Evolutionary conservation across 2,113 vertebrate species (phyloP), one percentile per base, ranked within the genome.

Genomic region (Rissa tridactyla): DNA sequence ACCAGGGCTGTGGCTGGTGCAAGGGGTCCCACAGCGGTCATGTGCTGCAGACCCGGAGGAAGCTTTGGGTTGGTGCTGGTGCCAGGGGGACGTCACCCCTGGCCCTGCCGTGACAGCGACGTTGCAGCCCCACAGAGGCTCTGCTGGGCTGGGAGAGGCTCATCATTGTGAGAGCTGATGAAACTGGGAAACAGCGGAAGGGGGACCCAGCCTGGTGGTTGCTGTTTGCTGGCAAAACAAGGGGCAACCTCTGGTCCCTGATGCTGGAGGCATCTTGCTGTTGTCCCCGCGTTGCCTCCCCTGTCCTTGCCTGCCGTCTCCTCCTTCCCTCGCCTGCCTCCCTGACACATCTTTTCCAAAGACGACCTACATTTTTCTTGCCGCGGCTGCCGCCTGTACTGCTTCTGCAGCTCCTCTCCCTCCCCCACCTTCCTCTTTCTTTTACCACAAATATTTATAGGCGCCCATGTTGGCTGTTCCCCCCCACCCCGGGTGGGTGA

Each of bases 341-440:
- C 54, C 92, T 96, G 95, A 96, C 90, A 90, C 84, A 85, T 88
- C 92, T 96, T 90, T 91, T 82, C 86, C 88, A 78, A 91, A 83
- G 40, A 46, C 66, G 90, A 94, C 95, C 96, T 94, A 95, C 58
- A 91, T 97, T 96, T 61, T 79, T 68, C 64, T 86, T 4, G 13
- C 75, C 0, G 11, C 0, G 22, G 91, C 88, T 95, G 89, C 94
- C 0, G 40, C 81, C 79, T 81, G 91, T 72, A 88, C 80, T 92
- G 88, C 79, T 93, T 51, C 75, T 86, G 84, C 82, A 73, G 79
- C 78, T 94, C 72, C 76, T 73, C 25, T 96, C 95, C 94, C 92
- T 96, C 97, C 95, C 94, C 96, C 96, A 85, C 30, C 86, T 96
- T 95, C 92, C 94, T 97, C 95, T 94, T 96, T 93, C 89, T 80